Evolutionary conservation across 1,140 invertebrate genomes (phyloP).

Genomic region (Drosophila kepulauana): DNA sequence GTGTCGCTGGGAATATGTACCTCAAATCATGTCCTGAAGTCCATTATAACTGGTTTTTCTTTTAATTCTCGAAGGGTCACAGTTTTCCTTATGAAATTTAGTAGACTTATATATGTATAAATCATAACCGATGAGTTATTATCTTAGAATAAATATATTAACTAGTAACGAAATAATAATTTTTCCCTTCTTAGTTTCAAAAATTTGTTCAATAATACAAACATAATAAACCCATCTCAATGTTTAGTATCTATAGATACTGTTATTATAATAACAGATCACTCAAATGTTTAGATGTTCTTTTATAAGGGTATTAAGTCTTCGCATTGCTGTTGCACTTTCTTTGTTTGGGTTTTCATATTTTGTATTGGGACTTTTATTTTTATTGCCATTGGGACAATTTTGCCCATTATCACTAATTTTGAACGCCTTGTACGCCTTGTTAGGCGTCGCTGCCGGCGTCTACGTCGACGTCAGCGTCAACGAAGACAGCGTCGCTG

Average conservation of each 20-base stretch:
- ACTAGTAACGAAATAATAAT: no score
- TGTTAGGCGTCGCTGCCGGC: slow-evolving; percentile 63
- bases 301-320: neutral
- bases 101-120: no score
- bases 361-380: slow-evolving; percentile 19
- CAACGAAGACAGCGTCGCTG: neutral
- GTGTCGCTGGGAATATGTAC: neutral
- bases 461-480: slow-evolving; percentile 16
- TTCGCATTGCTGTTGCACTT: neutral
- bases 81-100: no score
- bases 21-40: neutral
- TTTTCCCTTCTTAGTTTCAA: no score
- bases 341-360: slow-evolving; percentile 34
- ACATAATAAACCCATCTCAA: no score
- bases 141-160: no score
- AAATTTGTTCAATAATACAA: no score
- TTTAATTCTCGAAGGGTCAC: neutral
- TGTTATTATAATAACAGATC: no score
- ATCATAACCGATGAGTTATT: no score
- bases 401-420: slow-evolving; percentile 82
- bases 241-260: no score
- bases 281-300: no score
- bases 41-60: neutral
- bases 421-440: slow-evolving; percentile 69
- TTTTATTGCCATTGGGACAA: slow-evolving; percentile 74